These are phyloP conservation scores for Myiothlypis coronata DNA, from an alignment of 2,797 vertebrate genomes.

Conservation along the genomic window DNA sequence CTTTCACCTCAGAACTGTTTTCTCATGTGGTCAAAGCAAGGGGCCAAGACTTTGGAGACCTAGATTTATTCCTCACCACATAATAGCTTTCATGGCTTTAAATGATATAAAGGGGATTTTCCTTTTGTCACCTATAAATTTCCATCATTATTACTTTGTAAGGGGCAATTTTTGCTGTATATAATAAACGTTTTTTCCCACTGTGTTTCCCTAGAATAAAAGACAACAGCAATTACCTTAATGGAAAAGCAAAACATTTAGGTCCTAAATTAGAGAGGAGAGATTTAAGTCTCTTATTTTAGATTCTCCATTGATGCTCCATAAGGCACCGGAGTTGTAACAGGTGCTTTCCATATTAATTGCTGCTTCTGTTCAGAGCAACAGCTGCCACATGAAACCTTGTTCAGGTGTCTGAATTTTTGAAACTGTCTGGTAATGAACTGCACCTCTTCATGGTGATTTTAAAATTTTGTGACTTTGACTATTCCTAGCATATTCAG, in stretches of 20 bases:
- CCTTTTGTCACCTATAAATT: background rate
- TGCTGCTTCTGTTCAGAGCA: background rate
- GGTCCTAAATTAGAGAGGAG: background rate
- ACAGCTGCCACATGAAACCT: slow-evolving; percentile 3
- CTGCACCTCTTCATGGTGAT: background rate
- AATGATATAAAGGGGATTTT: background rate
- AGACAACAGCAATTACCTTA: background rate
- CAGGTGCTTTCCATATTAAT: slow-evolving; percentile 1
- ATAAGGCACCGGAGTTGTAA: background rate
- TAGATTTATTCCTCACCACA: background rate
- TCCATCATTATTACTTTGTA: background rate
- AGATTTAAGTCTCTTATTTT: background rate
- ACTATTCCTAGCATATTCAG: accelerated
- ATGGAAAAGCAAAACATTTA: background rate
- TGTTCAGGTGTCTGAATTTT: background rate
- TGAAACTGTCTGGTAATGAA: background rate
- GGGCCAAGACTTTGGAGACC: background rate
- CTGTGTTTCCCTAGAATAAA: background rate
- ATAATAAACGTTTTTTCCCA: background rate
- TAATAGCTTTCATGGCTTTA: background rate
- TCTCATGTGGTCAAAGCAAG: accelerated
- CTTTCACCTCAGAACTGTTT: background rate
- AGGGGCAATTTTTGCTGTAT: background rate
- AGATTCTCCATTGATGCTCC: background rate
- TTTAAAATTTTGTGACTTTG: background rate